Evolutionary conservation across 2,113 vertebrate genomes (phyloP), one percentile per base, ranked within the genome.

Genomic region (Microtus richardsoni): DNA sequence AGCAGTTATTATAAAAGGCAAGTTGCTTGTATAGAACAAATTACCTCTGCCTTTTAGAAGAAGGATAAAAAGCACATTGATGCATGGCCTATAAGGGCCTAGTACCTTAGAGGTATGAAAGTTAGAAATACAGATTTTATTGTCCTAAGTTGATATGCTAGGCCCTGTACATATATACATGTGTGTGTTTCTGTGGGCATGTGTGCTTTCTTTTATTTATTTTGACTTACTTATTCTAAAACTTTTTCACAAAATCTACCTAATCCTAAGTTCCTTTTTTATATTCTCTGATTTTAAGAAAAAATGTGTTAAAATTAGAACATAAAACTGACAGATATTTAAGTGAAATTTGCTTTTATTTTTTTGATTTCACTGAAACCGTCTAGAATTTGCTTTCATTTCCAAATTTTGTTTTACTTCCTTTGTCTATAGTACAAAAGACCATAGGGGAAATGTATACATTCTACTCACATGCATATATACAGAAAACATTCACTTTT

Each of bases 11-110:
- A 68, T 28, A 79, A 87, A 96, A 93, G 95, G 19, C 17, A 89
- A 52, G 2, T 11, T 92, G 0, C 91, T 22, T 90, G n/a, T 95
- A 41, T 4, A 95, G 68, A 96, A 92, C 24, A 96, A 87, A 96
- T 64, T 54, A 95, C 89, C 60, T 92, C n/a, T 96, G 26, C 41
- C 79, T 90, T 97, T 96, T 94, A 84, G 88, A n/a, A 71, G 26
- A 70, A 11, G 10, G 6, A 91, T 60, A 84, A 8, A 84, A 8
- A 82, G 16, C 12, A 94, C 5, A 17, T n/a, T n/a, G 89, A 87
- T 88, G 41, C 17, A 8, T 36, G 90, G 22, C 2, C 26, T 73
- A 7, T 77, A 91, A 79, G 68, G 49, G 17, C 2, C 68, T 62
- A 75, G 4, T 8, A 36, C 87, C 93, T 94, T 85, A 49, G 9